A percentile compares a stretch with the other conserved stretches of the same genome.
phyloP scores from a whole-genome alignment of 2,797 vertebrate species.

The Etheostoma nigrum region DNA sequence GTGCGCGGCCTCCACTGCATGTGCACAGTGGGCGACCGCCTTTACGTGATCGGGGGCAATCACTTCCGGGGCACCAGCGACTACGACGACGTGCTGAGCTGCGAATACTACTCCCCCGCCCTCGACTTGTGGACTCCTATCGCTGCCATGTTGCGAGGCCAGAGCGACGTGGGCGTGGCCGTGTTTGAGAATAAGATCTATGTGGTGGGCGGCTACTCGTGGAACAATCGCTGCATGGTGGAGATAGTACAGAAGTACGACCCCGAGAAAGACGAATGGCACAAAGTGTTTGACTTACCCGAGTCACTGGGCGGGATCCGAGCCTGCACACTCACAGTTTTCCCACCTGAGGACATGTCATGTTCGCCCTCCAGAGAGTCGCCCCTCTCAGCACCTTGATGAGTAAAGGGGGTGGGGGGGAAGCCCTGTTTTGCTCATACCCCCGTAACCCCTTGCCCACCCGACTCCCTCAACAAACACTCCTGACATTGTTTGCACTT shows the following conservation, averaged over 20 bases:
- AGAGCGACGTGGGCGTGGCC: slow-evolving; percentile 97
- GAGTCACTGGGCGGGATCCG: slow-evolving; percentile 97
- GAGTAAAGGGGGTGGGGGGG: slow-evolving; percentile 71
- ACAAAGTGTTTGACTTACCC: slow-evolving; percentile 98
- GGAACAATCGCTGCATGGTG: slow-evolving; percentile 99
- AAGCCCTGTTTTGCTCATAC: slow-evolving; percentile 61
- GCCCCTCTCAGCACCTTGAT: slow-evolving; percentile 95
- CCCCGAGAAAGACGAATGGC: slow-evolving; percentile 98
- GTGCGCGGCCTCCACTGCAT: slow-evolving; percentile 98
- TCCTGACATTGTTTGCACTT: slow-evolving; percentile 85
- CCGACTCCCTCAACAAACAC: slow-evolving; percentile 61
- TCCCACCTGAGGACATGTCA: slow-evolving; percentile 94
- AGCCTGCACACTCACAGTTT: slow-evolving; percentile 97
- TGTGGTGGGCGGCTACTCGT: slow-evolving; percentile 98
- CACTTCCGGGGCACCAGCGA: slow-evolving; percentile 98
- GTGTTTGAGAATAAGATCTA: slow-evolving; percentile 99
- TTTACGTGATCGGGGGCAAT: slow-evolving; percentile 98
- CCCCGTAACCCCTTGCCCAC: slow-evolving; percentile 46
- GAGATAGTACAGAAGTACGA: slow-evolving; percentile 99
- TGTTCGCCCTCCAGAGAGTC: slow-evolving; percentile 96
- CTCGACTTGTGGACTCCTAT: slow-evolving; percentile 98
- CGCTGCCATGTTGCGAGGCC: slow-evolving; percentile 96
- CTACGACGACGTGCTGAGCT: slow-evolving; percentile 98
- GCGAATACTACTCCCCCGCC: slow-evolving; percentile 97
- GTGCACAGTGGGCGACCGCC: slow-evolving; percentile 97